Evolutionary conservation across 2,797 vertebrate genomes (phyloP).

Genomic region (Esox lucius): DNA sequence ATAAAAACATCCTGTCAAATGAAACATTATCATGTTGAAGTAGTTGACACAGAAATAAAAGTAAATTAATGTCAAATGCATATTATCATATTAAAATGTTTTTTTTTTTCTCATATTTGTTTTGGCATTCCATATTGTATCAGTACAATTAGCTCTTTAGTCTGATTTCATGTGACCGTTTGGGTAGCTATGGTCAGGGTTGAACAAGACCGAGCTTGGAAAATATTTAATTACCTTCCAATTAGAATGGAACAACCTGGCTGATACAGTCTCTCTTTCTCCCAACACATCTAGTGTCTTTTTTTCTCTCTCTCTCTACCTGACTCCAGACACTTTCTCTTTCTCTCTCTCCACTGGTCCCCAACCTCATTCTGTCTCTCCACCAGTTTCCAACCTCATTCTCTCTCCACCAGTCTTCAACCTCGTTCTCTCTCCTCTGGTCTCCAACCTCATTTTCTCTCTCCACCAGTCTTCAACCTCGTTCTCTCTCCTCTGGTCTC

Average conservation of each 20-base stretch:
- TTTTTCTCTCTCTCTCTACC: not conserved
- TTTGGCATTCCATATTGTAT: not conserved
- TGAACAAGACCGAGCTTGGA: not conserved
- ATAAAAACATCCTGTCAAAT: not conserved
- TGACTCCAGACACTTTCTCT: too few relatives aligned
- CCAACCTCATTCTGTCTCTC: too few relatives aligned
- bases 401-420: too few relatives aligned
- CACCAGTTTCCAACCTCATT: too few relatives aligned
- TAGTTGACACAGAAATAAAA: not conserved
- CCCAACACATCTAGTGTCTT: not conserved
- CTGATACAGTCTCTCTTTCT: not conserved
- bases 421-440: too few relatives aligned
- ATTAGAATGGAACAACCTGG: not conserved
- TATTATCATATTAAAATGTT: not conserved
- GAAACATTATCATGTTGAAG: not conserved
- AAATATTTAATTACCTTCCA: not conserved
- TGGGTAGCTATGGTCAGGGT: not conserved
- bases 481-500: not conserved
- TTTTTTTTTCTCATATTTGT: not conserved
- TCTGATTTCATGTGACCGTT: not conserved
- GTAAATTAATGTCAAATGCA: not conserved
- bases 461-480: too few relatives aligned
- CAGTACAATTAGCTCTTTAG: not conserved
- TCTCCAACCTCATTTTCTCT: too few relatives aligned
- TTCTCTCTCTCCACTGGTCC: too few relatives aligned